Evolutionary conservation across 2,888 invertebrate species (phyloP).

Genomic region (Prosapia bicincta): DNA sequence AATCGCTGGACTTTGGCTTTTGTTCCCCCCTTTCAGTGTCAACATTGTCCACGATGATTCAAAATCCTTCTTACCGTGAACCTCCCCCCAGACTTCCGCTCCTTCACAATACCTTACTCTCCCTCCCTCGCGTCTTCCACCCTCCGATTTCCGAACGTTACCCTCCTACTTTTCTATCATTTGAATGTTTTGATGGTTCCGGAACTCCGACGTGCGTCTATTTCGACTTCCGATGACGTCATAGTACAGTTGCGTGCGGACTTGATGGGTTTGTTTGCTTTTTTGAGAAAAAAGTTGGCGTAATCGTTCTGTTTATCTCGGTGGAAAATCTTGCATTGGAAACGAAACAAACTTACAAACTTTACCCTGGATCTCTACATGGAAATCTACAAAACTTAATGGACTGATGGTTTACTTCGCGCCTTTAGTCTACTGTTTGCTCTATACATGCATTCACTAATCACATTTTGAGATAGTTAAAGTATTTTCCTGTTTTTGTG

Average conservation of each 20-base stretch:
- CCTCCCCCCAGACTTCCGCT: neutral
- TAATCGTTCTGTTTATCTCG: neutral
- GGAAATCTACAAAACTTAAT: too few species aligned
- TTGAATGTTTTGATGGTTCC: neutral
- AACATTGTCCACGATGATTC: conserved; percentile 2
- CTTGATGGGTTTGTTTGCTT: neutral
- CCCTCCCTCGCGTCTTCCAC: neutral
- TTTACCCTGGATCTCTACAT: too few species aligned
- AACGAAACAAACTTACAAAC: neutral
- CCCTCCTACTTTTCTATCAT: conserved; percentile 2
- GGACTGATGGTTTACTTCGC: too few species aligned
- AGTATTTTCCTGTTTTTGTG: too few species aligned
- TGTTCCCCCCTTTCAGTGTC: neutral
- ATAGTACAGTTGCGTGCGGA: neutral
- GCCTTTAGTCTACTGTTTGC: too few species aligned
- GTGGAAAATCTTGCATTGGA: too few species aligned
- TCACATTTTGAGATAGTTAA: too few species aligned
- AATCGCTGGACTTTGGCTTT: neutral
- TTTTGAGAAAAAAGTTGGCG: neutral
- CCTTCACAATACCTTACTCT: neutral
- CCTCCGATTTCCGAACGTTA: neutral
- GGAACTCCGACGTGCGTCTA: neutral
- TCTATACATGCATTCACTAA: too few species aligned
- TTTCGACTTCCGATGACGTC: neutral
- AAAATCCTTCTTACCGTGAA: neutral